phyloP scores from a whole-genome alignment of 2,113 vertebrate species.

The Monopterus albus region DNA sequence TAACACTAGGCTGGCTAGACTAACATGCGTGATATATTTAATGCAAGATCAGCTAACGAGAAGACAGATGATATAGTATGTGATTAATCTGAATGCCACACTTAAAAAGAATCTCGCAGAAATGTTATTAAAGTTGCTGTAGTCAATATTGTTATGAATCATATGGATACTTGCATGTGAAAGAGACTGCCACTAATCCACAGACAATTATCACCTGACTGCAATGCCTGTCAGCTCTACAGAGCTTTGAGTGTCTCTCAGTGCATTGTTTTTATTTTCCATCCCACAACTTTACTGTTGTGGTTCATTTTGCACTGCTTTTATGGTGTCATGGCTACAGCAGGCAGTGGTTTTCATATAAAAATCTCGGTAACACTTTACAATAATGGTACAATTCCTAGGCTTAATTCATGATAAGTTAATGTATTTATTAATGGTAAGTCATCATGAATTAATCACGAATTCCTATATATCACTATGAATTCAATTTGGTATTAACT shows the following conservation, averaged over 20 bases:
- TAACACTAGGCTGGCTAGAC: slow-evolving; percentile 25
- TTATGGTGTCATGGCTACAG: too few species aligned
- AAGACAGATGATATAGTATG: not conserved
- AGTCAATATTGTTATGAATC: not conserved
- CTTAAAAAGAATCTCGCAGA: not conserved
- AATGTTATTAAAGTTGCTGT: not conserved
- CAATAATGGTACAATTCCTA: too few species aligned
- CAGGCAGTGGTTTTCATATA: too few species aligned
- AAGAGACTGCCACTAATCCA: not conserved
- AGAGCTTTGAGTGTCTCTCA: too few species aligned
- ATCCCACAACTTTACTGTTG: not conserved
- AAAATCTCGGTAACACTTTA: too few species aligned
- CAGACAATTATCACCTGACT: not conserved
- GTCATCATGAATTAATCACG: too few species aligned
- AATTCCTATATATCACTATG: too few species aligned
- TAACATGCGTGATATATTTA: not conserved
- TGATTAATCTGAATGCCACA: slow-evolving; percentile 1
- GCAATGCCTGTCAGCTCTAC: not conserved
- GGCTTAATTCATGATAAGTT: too few species aligned
- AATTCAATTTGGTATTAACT: too few species aligned
- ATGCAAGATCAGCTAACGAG: not conserved
- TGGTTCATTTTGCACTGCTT: not conserved
- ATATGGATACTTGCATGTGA: not conserved
- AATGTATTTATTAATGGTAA: too few species aligned
- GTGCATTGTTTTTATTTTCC: too few species aligned